A percentile compares a stretch with the other conserved stretches of the same genome.
Conservation (phyloP, 2,113 vertebrate genomes). For the Pelusios castaneus region DNA sequence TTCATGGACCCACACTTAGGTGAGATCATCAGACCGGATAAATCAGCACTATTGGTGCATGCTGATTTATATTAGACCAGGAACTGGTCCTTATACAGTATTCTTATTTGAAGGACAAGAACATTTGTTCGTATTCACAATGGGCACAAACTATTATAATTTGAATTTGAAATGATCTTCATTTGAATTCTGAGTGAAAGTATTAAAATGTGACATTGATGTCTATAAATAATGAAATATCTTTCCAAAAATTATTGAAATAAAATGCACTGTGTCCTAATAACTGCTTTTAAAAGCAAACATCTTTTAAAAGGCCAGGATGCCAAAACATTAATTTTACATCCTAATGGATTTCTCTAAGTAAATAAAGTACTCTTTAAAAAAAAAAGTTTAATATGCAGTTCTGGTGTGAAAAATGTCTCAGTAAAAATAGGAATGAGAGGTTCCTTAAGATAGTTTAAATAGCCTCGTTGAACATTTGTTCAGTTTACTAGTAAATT, state of each 20-base stretch:
- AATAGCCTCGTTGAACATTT: background rate
- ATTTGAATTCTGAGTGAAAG: background rate
- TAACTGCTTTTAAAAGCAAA: fast-evolving
- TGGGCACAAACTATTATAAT: background rate
- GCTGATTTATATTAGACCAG: background rate
- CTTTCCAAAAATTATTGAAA: background rate
- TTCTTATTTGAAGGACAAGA: background rate
- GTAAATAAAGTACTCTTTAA: background rate
- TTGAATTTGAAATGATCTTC: background rate
- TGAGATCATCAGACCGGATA: background rate
- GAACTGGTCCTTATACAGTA: background rate
- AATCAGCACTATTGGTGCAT: background rate
- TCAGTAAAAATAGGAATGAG: background rate
- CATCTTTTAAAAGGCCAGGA: background rate
- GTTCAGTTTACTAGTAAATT: background rate
- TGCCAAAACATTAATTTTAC: background rate
- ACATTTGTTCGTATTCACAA: background rate
- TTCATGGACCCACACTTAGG: too few species aligned
- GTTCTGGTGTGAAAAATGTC: background rate
- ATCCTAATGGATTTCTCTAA: background rate
- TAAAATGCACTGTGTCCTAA: background rate
- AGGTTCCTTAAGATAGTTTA: background rate
- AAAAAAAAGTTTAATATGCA: conserved; percentile 27
- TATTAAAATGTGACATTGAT: background rate
- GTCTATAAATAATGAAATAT: background rate